Base-by-base conservation (phyloP, 2,797 vertebrate species). In the Spinus olivaceus region DNA sequence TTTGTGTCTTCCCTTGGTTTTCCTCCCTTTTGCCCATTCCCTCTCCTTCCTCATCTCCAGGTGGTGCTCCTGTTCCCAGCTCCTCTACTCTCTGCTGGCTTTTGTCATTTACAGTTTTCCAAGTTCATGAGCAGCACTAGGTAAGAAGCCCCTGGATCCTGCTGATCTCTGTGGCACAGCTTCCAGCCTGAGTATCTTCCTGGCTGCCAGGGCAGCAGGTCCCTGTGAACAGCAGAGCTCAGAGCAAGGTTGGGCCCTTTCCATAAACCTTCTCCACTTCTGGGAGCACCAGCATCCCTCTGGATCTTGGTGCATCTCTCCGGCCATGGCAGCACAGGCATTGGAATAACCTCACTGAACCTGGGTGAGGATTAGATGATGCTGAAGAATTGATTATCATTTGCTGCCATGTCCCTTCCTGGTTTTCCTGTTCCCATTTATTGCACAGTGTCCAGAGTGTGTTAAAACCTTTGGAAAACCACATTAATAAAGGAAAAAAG, bases 301-400 rank as follows among this genome's bases (percentile, higher is more conserved):
- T 61, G 57, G 7, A 28, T 39, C 63, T 72, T 15, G n/a, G 12
- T 49, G 60, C 33, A 11, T 33, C 19, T 54, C 46, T 33, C 63
- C 0, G 0, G 20, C 59, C 23, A 1, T 9, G 23, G 32, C 25
- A 47, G 28, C 57, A 33, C 12, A 61, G 54, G 51, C 2, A 0
- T 15, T 54, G 2, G 10, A 20, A 28, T 27, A 50, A 19, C 33
- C 51, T 51, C 12, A 1, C 20, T 24, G 67, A 49, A 18, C 12
- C 4, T 21, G 4, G 10, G 10, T 14, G 17, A 42, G 12, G 60
- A 60, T 39, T 3, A 39, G 39, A 19, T 24, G 30, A 24, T 54
- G 46, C 32, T 0, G 0, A 53, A 19, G 12, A 56, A 37, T 25
- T 59, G 7, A 33, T 77, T 23, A 12, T 6, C 27, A 13, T 49